Evolutionary conservation across 1,140 invertebrate genomes (phyloP).

Genomic region (Drosophila quadrilineata): DNA sequence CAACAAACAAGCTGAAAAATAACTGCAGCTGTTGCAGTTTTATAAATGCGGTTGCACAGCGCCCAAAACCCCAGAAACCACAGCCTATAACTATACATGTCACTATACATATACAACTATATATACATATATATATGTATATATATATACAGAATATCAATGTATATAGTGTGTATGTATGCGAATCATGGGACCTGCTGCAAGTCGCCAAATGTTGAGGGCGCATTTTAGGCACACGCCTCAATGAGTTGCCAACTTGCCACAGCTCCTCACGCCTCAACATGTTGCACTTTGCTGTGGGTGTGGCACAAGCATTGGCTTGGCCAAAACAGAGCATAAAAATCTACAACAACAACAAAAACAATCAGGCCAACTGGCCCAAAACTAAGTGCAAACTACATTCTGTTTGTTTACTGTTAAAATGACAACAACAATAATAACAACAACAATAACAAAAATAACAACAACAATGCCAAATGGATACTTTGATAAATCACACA

Average conservation of each 20-base stretch:
- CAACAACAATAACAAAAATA: constrained; percentile 23
- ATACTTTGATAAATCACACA: constrained; percentile 52
- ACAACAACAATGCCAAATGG: constrained; percentile 1
- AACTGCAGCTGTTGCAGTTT: constrained; percentile 78
- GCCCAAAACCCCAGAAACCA: constrained; percentile 8
- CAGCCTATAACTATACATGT: constrained; percentile 4
- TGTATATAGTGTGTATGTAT: not conserved
- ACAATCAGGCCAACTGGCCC: constrained; percentile 4
- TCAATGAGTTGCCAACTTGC: constrained; percentile 16
- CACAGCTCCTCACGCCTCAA: too few relatives aligned
- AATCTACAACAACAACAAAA: too few relatives aligned
- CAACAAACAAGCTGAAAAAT: constrained; percentile 69
- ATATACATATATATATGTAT: not conserved
- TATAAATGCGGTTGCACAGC: constrained; percentile 67
- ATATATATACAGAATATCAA: constrained; percentile 22
- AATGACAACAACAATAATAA: constrained; percentile 18
- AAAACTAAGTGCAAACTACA: constrained; percentile 66
- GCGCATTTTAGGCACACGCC: constrained; percentile 22
- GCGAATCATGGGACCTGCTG: not conserved
- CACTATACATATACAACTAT: not conserved
- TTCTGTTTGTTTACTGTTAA: constrained; percentile 14
- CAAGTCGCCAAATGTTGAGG: constrained; percentile 35
- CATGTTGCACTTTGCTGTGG: constrained; percentile 4
- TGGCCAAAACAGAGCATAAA: too few relatives aligned
- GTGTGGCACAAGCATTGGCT: not conserved